Base-by-base conservation (phyloP, 2,797 vertebrate species). In the Hoplostethus atlanticus region DNA sequence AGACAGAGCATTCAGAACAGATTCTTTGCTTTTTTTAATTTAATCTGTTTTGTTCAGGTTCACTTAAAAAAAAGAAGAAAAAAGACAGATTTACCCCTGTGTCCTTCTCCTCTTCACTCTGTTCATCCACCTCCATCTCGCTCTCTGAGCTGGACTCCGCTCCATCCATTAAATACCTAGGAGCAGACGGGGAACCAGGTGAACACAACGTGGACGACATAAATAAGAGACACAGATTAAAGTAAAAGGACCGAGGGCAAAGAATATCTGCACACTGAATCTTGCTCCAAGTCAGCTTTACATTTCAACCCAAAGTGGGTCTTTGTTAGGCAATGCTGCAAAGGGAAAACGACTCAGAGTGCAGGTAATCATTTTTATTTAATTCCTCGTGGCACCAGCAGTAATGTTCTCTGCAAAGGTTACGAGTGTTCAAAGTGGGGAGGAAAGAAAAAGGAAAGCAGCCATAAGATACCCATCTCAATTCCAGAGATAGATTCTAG, bases 91-190 rank as follows among this genome's bases (percentile, higher is more conserved):
- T 56, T 76, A 94, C 93, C 70, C 67, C 84, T 55, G 69, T 77
- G 65, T 67, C 79, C 13, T 54, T 68, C 58, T 91, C 92, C 66
- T 94, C 93, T 30, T 91, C 91, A 6, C 92, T 93, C 50, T 93
- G 87, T 1, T 96, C 93, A 1, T 93, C 95, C 0, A 83, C 86
- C 68, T 91, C 95, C 58, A 82, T 92, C 51, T 95, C 95, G 0
- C 94, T 94, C 17, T 95, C 96, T 0, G 95, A 96, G 79, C 94
- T 95, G 0, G 95, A 96, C 67, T 95, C 94, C 0, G 87, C 91
- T 30, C 95, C 93, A 21, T 94, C 95, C 94, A 97, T 96, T 90
- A 96, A 90, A 88, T 97, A 97, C 68, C 97, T 98, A 52, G 5
- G 30, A 65, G 52, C 51, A 69, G 66, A 83, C 31, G 44, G 55